phyloP scores from a whole-genome alignment of 2,888 invertebrate genomes.

The Andrena trimmerana region DNA sequence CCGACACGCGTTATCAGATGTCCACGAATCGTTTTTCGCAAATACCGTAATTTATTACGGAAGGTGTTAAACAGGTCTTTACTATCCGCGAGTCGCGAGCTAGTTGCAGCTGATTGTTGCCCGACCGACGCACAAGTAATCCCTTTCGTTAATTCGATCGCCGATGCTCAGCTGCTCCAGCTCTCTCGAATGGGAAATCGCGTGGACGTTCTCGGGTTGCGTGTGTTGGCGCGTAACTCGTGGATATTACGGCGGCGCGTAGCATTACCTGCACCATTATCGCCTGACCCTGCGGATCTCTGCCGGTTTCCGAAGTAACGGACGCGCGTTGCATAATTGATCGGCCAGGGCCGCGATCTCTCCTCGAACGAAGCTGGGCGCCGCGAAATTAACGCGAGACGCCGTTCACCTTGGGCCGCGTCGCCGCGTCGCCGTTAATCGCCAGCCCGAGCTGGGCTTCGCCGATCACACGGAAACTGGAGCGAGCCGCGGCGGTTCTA shows the following conservation, averaged over 20 bases:
- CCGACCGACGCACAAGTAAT: too few species aligned
- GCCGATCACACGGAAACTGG: conserved; percentile 2
- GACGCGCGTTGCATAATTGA: conserved; percentile 57
- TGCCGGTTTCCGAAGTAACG: conserved; percentile 47
- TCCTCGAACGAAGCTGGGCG: conserved; percentile 4
- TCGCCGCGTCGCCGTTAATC: conserved; percentile 25
- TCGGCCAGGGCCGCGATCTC: conserved; percentile 26
- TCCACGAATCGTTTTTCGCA: not conserved
- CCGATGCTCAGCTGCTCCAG: too few species aligned
- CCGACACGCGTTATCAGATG: too few species aligned
- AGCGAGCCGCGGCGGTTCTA: not conserved
- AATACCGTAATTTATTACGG: too few species aligned
- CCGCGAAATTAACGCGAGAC: conserved; percentile 3
- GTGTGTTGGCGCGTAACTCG: not conserved
- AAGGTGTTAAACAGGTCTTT: too few species aligned
- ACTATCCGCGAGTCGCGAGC: too few species aligned
- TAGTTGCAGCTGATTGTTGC: too few species aligned
- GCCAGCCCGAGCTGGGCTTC: not conserved
- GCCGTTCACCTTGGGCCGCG: conserved; percentile 23
- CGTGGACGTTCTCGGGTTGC: not conserved
- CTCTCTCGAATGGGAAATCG: not conserved
- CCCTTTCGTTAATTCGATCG: too few species aligned
- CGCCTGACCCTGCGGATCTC: conserved; percentile 37
- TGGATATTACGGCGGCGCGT: not conserved
- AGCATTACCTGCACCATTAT: conserved; percentile 37